A percentile compares a stretch with the other conserved stretches of the same genome.
phyloP scores from a whole-genome alignment of 2,113 vertebrate genomes.

The Cyprinus carpio region DNA sequence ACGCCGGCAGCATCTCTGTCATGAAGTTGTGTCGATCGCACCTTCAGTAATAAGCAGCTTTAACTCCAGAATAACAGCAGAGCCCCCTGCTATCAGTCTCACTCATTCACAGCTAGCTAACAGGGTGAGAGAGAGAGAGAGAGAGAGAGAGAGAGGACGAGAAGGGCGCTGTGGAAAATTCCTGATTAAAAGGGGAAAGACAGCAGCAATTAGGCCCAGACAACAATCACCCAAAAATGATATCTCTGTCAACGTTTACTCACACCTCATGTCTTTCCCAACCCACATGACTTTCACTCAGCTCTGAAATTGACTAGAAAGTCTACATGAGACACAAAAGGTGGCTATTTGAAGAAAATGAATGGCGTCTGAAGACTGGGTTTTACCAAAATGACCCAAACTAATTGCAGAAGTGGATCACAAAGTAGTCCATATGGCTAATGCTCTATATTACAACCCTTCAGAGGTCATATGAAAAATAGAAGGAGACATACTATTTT shows the following conservation, averaged over 20 bases:
- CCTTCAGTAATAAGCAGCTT: conserved; percentile 86
- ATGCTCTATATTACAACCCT: not conserved
- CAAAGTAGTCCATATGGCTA: not conserved
- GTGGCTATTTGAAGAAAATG: not conserved
- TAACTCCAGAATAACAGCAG: conserved; percentile 78
- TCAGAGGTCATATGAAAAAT: not conserved
- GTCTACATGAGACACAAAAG: not conserved
- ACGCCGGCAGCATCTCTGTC: conserved; percentile 70
- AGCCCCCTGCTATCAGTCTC: conserved; percentile 60
- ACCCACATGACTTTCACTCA: not conserved
- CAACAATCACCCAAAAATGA: conserved; percentile 27
- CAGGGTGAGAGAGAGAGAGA: conserved; percentile 29
- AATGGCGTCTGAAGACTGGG: not conserved
- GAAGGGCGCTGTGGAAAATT: conserved; percentile 17
- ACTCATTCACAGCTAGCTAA: conserved; percentile 48
- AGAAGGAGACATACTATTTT: not conserved
- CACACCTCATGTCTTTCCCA: not conserved
- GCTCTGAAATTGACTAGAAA: not conserved
- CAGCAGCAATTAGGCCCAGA: conserved; percentile 76
- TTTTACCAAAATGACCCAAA: not conserved
- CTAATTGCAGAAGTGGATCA: not conserved
- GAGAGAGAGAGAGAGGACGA: conserved; percentile 41
- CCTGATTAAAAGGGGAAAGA: conserved; percentile 79
- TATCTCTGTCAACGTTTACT: not conserved
- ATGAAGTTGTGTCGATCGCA: conserved; percentile 79